These are phyloP conservation scores for Augochlorella aurata DNA, from an alignment of 2,888 invertebrate genomes.

Conservation along the genomic window DNA sequence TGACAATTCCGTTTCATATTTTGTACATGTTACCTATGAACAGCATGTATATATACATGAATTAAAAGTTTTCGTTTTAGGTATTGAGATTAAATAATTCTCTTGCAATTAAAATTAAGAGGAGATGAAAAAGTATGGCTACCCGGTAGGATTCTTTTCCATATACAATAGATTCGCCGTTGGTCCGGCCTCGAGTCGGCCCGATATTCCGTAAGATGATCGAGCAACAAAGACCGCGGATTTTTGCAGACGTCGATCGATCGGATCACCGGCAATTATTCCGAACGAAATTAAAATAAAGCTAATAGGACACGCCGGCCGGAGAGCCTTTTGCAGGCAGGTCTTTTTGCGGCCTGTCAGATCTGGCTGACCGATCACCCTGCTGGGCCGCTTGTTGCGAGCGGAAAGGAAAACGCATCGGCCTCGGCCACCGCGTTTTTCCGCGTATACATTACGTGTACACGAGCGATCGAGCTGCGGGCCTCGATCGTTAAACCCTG, in stretches of 20 bases:
- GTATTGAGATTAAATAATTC: too few relatives aligned
- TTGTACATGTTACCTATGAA: too few relatives aligned
- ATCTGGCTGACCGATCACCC: conserved; percentile 54
- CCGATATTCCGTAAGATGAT: conserved; percentile 30
- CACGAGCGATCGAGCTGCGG: conserved; percentile 3
- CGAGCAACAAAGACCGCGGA: not conserved
- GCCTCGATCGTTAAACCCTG: conserved; percentile 58
- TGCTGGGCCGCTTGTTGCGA: conserved; percentile 39
- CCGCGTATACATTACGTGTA: conserved; percentile 16
- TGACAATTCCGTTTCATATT: too few relatives aligned
- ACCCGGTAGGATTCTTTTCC: too few relatives aligned
- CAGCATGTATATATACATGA: too few relatives aligned
- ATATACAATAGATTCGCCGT: too few relatives aligned
- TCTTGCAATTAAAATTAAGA: too few relatives aligned
- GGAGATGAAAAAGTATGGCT: too few relatives aligned
- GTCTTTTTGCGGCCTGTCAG: conserved; percentile 48
- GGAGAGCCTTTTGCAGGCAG: conserved; percentile 44
- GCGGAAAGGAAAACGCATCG: conserved; percentile 54
- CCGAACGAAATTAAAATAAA: conserved; percentile 50
- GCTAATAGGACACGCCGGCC: conserved; percentile 15
- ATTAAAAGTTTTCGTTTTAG: too few relatives aligned
- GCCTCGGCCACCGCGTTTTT: conserved; percentile 40
- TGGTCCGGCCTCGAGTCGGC: not conserved
- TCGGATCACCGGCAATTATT: conserved; percentile 43
- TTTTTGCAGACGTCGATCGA: conserved; percentile 36